Evolutionary conservation across 2,888 invertebrate genomes (phyloP).

Genomic region (Ariolimax columbianus): DNA sequence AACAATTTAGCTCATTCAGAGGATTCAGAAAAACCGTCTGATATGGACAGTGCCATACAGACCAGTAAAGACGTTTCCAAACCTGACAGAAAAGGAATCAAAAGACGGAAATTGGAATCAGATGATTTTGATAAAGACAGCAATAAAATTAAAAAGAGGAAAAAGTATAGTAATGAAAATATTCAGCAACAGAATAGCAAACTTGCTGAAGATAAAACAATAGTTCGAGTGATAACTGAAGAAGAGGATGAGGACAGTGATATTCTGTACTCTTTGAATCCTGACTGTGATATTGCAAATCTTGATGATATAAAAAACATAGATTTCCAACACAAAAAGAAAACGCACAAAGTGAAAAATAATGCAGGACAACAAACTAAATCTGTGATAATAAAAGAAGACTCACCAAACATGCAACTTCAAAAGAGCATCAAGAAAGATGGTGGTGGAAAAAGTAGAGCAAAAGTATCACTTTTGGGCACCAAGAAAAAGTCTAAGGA

Average conservation of each 20-base stretch:
- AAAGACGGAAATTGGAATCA: constrained; percentile 5
- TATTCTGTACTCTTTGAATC: constrained; percentile 62
- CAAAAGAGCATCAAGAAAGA: constrained; percentile 27
- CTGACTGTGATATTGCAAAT: constrained; percentile 43
- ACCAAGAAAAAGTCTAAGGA: constrained; percentile 53
- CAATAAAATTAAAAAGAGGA: constrained; percentile 18
- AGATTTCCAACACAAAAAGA: constrained; percentile 3
- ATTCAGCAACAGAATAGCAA: background rate
- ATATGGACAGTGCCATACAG: background rate
- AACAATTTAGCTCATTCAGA: background rate
- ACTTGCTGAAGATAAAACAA: background rate
- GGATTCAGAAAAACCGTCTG: background rate
- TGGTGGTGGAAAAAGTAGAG: constrained; percentile 42
- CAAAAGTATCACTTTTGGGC: constrained; percentile 51
- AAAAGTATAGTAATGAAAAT: constrained; percentile 21
- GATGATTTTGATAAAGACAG: constrained; percentile 6
- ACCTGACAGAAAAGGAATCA: background rate
- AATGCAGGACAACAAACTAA: background rate
- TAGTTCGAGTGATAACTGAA: background rate
- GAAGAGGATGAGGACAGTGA: constrained; percentile 52
- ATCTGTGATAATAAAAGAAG: constrained; percentile 25
- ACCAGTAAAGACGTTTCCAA: background rate
- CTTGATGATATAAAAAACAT: constrained; percentile 23
- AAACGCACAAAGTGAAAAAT: constrained; percentile 8
- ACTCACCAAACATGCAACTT: background rate